Percentiles rank a stretch among this genome's conserved stretches.
phyloP scores from a whole-genome alignment of 2,888 invertebrate species.

The Drosophila melanosoma region DNA sequence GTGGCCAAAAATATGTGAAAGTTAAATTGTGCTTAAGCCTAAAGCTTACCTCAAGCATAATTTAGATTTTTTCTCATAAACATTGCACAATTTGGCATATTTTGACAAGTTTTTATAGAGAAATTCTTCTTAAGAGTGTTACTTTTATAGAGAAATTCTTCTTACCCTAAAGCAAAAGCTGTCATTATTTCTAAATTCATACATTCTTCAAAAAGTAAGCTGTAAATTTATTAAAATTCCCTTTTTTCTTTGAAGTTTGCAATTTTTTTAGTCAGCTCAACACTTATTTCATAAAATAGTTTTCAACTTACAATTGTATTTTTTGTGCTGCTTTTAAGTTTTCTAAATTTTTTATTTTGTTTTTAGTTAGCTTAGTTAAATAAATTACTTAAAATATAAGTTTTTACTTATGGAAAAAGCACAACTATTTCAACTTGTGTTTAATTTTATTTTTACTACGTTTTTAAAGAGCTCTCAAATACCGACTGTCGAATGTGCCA shows the following conservation, averaged over 20 bases:
- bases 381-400: background rate
- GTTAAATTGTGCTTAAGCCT: constrained; percentile 5
- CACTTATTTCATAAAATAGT: background rate
- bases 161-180: background rate
- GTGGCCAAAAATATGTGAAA: constrained; percentile 16
- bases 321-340: background rate
- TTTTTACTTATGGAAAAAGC: background rate
- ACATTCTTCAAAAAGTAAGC: background rate
- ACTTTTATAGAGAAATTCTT: background rate
- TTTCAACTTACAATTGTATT: background rate
- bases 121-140: background rate
- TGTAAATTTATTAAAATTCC: background rate
- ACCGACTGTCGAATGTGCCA: background rate
- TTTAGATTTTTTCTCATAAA: background rate
- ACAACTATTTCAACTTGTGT: constrained; percentile 3
- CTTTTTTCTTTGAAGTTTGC: background rate
- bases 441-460: constrained; percentile 12
- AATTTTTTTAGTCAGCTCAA: background rate
- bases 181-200: background rate
- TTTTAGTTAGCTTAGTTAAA: background rate
- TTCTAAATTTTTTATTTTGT: background rate
- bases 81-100: background rate
- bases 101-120: background rate
- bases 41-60: background rate
- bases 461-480: constrained; percentile 35